Evolutionary conservation across 2,888 invertebrate genomes (phyloP), one percentile per base, ranked within the genome.

Genomic region (Trimorus sp.): DNA sequence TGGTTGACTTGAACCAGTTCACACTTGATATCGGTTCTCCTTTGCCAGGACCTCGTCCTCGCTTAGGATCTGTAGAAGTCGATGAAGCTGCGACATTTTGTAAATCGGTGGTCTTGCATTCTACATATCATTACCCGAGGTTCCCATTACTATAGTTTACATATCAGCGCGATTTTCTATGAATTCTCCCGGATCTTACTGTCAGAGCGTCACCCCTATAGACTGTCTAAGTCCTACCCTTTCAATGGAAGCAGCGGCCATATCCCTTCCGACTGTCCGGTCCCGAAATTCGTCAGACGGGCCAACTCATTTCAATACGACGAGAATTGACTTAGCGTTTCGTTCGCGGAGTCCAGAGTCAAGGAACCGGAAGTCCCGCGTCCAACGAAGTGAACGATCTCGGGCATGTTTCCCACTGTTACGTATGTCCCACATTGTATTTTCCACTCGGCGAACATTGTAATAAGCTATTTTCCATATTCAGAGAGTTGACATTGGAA

Each of bases 401-500:
- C 49, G 60, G 56, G 63, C 66, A 68, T 56, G 63, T 78, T 75
- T 71, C 74, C 75, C 62, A 66, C 78, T 70, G 70, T 60, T 71
- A 15, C 54, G 62, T 77, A 84, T 79, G 70, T 71, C 74, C 81
- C 74, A 84, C 69, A 79, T 71, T 84, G 83, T 89, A 90, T 90
- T 90, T 90, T 89, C 89, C 89, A 89, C 86, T 88, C 84, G 87
- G 85, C 85, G 85, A 88, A 86, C 85, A 87, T 89, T 87, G 88
- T 85, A 85, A 86, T 85, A 85, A 86, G 88, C 89, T 90, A 89
- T 90, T 89, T 89, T 89, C 87, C 89, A 89, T 87, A 84, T 84
- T 85, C 79, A 86, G 85, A 86, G 86, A 86, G 85, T 87, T 85
- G 84, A 88, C 86, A 87, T 88, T 87, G 86, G 87, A 87, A 87